A percentile compares a stretch with the other conserved stretches of the same genome.
Conservation (phyloP, 2,113 vertebrate species). For the Platanista minor region DNA sequence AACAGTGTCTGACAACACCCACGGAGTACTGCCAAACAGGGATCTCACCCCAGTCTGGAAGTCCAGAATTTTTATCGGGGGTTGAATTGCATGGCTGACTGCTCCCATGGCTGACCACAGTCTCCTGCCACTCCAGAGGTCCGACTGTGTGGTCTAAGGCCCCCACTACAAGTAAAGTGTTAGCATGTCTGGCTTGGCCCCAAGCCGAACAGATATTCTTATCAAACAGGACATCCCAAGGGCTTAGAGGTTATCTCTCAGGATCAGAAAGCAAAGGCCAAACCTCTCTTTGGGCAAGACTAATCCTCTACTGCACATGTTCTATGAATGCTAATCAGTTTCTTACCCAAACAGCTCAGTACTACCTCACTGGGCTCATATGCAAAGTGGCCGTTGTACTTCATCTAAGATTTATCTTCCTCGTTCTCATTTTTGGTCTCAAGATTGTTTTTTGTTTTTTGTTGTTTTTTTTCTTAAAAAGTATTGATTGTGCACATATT, state of each 20-base stretch:
- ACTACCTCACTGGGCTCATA: not conserved
- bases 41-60: not conserved
- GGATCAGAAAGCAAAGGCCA: not conserved
- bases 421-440: not conserved
- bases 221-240: not conserved
- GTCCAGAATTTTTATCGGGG: not conserved
- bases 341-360: not conserved
- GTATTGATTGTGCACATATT: not conserved
- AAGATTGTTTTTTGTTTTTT: too few species aligned
- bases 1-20: not conserved
- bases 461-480: not conserved
- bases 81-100: not conserved
- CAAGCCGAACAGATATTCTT: not conserved
- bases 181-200: not conserved
- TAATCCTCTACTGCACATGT: not conserved
- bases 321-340: not conserved
- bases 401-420: not conserved
- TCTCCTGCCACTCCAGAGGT: not conserved
- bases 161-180: not conserved
- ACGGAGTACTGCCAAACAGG: not conserved
- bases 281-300: not conserved
- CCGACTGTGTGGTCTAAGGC: not conserved
- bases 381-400: not conserved
- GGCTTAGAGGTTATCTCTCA: not conserved
- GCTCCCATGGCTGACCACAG: not conserved